Conservation (phyloP, 1,140 invertebrate species). For the Diprion similis region DNA sequence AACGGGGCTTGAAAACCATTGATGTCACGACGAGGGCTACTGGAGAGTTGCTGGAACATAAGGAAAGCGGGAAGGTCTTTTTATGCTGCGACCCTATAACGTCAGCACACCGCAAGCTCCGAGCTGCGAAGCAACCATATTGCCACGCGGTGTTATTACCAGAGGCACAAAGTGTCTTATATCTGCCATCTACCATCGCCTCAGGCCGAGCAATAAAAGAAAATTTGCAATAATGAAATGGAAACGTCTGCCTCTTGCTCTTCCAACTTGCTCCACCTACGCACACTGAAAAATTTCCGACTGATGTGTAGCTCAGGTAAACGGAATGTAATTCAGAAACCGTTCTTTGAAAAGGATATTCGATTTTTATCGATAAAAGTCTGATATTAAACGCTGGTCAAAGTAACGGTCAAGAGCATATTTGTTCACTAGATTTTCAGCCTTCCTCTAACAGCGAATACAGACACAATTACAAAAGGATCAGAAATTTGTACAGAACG, state of each 20-base stretch:
- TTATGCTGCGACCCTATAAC: neutral
- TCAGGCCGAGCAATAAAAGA: neutral
- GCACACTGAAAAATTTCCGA: neutral
- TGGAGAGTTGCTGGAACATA: neutral
- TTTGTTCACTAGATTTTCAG: no score
- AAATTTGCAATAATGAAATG: conserved; percentile 6
- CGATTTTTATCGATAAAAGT: no score
- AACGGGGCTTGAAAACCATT: no score
- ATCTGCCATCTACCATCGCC: neutral
- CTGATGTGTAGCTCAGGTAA: neutral
- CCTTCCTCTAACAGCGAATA: no score
- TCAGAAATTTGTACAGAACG: no score
- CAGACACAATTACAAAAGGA: no score
- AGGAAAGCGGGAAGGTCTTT: neutral
- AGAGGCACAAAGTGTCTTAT: neutral
- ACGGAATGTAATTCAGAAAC: no score
- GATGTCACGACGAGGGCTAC: neutral
- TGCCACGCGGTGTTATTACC: neutral
- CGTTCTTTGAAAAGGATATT: no score
- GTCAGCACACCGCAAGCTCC: neutral
- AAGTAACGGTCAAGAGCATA: no score
- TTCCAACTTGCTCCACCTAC: neutral
- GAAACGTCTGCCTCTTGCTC: neutral
- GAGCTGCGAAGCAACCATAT: neutral
- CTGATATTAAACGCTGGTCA: no score